These are phyloP conservation scores for Xylota sylvarum DNA, from an alignment of 2,888 invertebrate species.

Conservation along the genomic window DNA sequence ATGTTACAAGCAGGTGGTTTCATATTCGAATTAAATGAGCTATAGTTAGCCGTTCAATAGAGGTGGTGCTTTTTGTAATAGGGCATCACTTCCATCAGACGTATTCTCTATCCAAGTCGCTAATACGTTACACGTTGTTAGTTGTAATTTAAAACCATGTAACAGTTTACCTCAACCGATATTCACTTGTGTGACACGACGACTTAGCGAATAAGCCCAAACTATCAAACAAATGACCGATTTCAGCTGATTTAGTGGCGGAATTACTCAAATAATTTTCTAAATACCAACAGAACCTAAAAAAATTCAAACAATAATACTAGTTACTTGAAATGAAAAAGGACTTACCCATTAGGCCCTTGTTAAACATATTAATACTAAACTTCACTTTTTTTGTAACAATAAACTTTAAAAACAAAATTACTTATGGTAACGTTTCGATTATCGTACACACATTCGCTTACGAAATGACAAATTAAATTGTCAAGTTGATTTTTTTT, in stretches of 20 bases:
- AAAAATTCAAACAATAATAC: conserved; percentile 51
- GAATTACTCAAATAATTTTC: not conserved
- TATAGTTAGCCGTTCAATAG: no score
- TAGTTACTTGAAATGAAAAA: conserved; percentile 72
- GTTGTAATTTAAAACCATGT: no score
- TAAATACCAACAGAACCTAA: conserved; percentile 39
- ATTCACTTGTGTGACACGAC: not conserved
- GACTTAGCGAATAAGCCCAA: not conserved
- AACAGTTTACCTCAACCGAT: not conserved
- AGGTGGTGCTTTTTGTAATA: no score
- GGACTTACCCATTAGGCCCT: conserved; percentile 74
- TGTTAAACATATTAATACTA: conserved; percentile 35
- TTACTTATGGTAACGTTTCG: conserved; percentile 30
- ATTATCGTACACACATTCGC: conserved; percentile 33
- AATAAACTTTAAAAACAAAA: conserved; percentile 39
- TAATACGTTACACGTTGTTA: no score
- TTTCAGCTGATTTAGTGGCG: conserved; percentile 1
- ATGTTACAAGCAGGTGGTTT: no score
- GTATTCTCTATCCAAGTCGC: no score
- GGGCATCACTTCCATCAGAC: no score
- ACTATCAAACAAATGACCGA: conserved; percentile 22
- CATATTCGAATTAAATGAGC: no score
- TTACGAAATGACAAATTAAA: conserved; percentile 55
- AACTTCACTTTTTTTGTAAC: conserved; percentile 53
- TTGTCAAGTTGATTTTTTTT: conserved; percentile 50